phyloP scores from a whole-genome alignment of 92 coral and sea anemone species.

The Metridium senile region DNA sequence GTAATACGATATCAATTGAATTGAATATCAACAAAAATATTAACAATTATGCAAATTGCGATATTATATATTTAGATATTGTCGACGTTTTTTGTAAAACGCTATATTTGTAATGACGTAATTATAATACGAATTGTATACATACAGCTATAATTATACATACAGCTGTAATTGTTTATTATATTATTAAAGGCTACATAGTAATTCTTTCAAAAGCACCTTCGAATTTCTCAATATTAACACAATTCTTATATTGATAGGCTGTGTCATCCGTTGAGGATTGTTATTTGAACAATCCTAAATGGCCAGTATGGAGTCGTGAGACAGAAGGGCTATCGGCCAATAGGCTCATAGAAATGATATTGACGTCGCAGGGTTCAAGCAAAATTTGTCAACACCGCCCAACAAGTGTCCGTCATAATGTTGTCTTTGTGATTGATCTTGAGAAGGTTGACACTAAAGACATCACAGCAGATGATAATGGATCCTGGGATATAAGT shows the following conservation, averaged over 20 bases:
- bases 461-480: constrained; percentile 20
- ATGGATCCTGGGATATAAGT: constrained; percentile 36
- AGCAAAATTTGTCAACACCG: constrained; percentile 22
- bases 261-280: constrained; percentile 1
- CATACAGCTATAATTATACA: neutral
- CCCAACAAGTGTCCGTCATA: constrained; percentile 31
- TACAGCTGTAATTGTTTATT: neutral
- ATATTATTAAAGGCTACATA: neutral
- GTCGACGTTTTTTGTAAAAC: too few species aligned
- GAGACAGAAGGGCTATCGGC: constrained; percentile 16
- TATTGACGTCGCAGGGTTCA: constrained; percentile 23
- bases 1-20: too few species aligned
- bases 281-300: constrained; percentile 21
- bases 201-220: neutral
- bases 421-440: constrained; percentile 51
- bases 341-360: constrained; percentile 17
- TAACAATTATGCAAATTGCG: too few species aligned
- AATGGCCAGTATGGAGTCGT: constrained; percentile 46
- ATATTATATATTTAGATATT: too few species aligned
- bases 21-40: too few species aligned
- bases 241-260: neutral
- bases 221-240: neutral
- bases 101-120: too few species aligned
- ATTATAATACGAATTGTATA: neutral
- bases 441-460: constrained; percentile 27